Evolutionary conservation across 2,888 invertebrate genomes (phyloP).

Genomic region (Gonocerus acuteangulatus): DNA sequence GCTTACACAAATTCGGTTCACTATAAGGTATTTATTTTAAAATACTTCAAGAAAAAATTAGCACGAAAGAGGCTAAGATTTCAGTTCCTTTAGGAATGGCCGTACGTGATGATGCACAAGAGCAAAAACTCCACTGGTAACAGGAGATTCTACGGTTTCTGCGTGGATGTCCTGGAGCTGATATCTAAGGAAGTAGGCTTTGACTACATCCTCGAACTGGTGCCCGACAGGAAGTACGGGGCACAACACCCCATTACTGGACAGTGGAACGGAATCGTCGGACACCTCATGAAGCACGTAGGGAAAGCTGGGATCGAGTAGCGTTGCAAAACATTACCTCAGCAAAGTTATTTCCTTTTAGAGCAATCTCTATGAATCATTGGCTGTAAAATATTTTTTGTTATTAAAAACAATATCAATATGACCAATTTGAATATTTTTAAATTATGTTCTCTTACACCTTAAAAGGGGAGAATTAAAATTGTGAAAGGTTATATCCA

Average conservation of each 20-base stretch:
- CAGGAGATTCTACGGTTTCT: slow-evolving; percentile 68
- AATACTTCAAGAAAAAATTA: too few species aligned
- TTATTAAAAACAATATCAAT: too few species aligned
- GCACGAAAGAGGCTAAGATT: too few species aligned
- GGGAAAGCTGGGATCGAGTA: too few species aligned
- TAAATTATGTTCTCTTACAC: too few species aligned
- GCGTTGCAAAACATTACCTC: too few species aligned
- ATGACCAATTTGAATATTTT: too few species aligned
- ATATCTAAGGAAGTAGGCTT: slow-evolving; percentile 62
- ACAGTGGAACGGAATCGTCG: slow-evolving; percentile 62
- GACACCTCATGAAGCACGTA: slow-evolving; percentile 64
- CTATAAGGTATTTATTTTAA: too few species aligned
- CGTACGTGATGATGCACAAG: slow-evolving; percentile 66
- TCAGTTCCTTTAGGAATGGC: slow-evolving; percentile 66
- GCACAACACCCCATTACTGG: slow-evolving; percentile 54
- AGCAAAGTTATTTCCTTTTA: not conserved
- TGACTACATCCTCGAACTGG: slow-evolving; percentile 61
- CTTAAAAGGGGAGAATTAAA: too few species aligned
- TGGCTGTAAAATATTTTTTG: not conserved
- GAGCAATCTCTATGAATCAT: not conserved
- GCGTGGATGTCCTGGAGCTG: slow-evolving; percentile 63
- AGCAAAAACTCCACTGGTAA: slow-evolving; percentile 65
- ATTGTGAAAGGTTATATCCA: too few species aligned
- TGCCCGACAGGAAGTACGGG: slow-evolving; percentile 62
- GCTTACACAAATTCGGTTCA: too few species aligned